Evolutionary conservation across 2,888 invertebrate genomes (phyloP).

Genomic region (Spilarctia lutea): DNA sequence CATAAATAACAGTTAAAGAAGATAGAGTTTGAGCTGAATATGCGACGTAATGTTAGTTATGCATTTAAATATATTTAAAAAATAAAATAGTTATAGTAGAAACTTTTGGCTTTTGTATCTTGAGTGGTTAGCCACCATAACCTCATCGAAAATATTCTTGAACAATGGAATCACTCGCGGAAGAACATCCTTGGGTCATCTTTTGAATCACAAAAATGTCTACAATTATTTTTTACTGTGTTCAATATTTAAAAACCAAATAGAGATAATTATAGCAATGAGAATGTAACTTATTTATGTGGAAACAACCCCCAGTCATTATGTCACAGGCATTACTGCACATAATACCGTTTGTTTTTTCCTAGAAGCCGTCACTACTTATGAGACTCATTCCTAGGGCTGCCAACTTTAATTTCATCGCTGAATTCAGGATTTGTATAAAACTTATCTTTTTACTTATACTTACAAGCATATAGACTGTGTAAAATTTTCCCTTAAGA

Average conservation of each 20-base stretch:
- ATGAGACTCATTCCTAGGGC: neutral
- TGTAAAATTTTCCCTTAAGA: neutral
- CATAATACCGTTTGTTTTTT: conserved; percentile 25
- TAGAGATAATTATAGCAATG: conserved; percentile 27
- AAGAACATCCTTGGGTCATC: neutral
- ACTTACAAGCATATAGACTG: neutral
- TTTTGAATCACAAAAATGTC: neutral
- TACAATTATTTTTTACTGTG: too few species aligned
- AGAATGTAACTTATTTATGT: conserved; percentile 36
- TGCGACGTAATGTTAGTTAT: too few species aligned
- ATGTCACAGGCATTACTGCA: conserved; percentile 25
- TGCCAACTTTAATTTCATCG: neutral
- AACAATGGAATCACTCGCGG: neutral
- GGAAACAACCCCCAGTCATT: conserved; percentile 28
- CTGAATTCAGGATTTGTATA: neutral
- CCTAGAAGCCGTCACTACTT: conserved; percentile 13
- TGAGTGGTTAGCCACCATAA: neutral
- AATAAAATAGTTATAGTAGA: too few species aligned
- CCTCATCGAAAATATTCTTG: neutral
- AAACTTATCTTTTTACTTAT: neutral
- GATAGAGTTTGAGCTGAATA: too few species aligned
- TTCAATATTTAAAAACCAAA: conserved; percentile 16
- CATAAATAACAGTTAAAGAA: too few species aligned
- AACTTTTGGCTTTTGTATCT: too few species aligned
- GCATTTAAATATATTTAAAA: too few species aligned